Base-by-base conservation (phyloP, 2,113 vertebrate genomes). In the Jaculus jaculus region DNA sequence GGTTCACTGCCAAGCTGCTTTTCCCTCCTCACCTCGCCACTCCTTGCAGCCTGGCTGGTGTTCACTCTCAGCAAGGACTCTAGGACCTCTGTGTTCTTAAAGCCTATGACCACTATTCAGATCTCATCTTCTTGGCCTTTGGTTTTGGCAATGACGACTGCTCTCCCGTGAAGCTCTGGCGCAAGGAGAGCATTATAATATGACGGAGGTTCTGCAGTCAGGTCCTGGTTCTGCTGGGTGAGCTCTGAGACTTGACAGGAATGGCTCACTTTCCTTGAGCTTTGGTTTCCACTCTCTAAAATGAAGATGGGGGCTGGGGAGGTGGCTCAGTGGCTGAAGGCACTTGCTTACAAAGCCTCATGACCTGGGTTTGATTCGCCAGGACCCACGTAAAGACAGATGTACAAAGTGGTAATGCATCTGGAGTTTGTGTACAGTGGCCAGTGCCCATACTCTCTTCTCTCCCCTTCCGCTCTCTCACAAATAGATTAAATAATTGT, bases 231-330 rank as follows among this genome's bases (percentile, higher is more conserved):
- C 30, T 91, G 30, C 13, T 32, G 39, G 51, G 32, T 72, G 61
- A 66, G 68, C 58, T 85, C 75, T 34, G 30, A 79, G 60, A 81
- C 78, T 47, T 80, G n/a, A 23, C 1, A 37, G 37, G 80, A 87
- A 84, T 47, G 16, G 72, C 18, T 34, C 24, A 32, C 17, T 84
- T 85, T 63, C 87, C 65, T 89, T 68, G 42, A 6, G 42, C 12
- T 84, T 69, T 78, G n/a, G 24, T 73, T 89, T 86, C 2, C 42
- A 73, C n/a, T 78, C 72, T 92, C 89, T 84, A 80, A 89, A 80
- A 84, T 32, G 34, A 84, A 54, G 6, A 54, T 54, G 54, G 54
- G 54, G 54, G 54, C 54, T 54, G 54, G 54, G 54, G 15, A 54
- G 54, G 54, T 54, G 54, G 54, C 51, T 54, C 54, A 54, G 54